phyloP scores from a whole-genome alignment of 2,888 invertebrate species.

The Diarsia brunnea region DNA sequence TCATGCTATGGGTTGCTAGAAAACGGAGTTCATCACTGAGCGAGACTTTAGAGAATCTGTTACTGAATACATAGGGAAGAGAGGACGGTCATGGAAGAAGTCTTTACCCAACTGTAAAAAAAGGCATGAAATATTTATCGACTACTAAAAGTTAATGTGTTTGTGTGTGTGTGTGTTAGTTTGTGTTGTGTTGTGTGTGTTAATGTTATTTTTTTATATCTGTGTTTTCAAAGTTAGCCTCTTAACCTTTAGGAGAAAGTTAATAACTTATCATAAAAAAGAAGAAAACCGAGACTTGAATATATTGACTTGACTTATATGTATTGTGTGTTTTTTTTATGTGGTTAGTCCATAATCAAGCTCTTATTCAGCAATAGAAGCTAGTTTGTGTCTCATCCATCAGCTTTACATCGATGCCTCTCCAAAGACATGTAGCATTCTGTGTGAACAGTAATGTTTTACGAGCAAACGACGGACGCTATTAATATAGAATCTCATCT shows the following conservation, averaged over 20 bases:
- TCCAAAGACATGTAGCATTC: constrained; percentile 31
- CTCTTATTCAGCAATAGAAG: neutral
- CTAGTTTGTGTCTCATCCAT: neutral
- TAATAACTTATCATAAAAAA: neutral
- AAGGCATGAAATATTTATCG: neutral
- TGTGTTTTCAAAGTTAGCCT: neutral
- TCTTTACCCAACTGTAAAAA: neutral
- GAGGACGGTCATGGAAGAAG: neutral
- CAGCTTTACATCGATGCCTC: constrained; percentile 18
- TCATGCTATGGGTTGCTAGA: neutral
- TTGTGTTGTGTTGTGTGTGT: too few relatives aligned
- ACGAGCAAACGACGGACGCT: constrained; percentile 41
- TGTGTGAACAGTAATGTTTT: constrained; percentile 48
- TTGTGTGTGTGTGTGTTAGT: too few relatives aligned
- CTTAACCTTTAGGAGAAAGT: neutral
- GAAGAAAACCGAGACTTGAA: too few relatives aligned
- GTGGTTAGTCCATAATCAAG: neutral
- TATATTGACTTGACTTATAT: too few relatives aligned
- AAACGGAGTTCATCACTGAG: neutral
- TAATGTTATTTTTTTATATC: neutral
- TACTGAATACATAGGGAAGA: neutral
- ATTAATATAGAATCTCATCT: constrained; percentile 49
- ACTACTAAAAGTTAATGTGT: neutral
- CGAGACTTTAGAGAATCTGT: neutral
- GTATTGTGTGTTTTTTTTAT: neutral